Percentiles rank a stretch among this genome's conserved stretches.
Evolutionary conservation across 2,797 vertebrate species (phyloP).

Genomic region (Mergus octosetaceus): DNA sequence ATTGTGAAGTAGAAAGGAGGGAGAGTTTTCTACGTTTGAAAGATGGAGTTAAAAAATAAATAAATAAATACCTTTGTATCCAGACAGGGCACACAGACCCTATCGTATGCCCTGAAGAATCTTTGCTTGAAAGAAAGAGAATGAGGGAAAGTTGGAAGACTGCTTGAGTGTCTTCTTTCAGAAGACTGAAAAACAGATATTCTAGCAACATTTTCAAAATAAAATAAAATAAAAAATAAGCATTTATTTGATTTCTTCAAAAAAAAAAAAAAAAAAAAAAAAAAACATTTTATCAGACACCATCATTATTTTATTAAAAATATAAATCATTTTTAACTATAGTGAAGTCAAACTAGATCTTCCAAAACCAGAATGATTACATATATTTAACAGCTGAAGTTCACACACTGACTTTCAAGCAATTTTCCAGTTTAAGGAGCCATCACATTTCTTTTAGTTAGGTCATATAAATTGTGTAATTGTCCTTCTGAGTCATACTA

Average conservation of each 20-base stretch:
- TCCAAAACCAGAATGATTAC: neutral
- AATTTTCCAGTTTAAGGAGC: slow-evolving; percentile 33
- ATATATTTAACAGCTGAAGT: neutral
- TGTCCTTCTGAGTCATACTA: slow-evolving; percentile 4
- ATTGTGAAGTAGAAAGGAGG: neutral
- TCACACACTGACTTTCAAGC: neutral
- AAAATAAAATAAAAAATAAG: neutral
- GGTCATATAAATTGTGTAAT: neutral
- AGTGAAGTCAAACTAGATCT: neutral
- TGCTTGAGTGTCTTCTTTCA: neutral
- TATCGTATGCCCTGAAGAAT: neutral
- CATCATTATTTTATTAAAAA: neutral
- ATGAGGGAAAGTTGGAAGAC: neutral
- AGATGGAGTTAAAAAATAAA: neutral
- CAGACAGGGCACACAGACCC: neutral
- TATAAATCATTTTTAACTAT: neutral
- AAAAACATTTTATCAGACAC: neutral
- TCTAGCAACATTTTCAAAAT: neutral
- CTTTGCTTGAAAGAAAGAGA: neutral
- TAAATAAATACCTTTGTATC: neutral
- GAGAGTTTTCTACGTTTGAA: neutral
- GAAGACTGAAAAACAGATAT: neutral
- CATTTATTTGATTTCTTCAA: neutral
- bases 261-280: neutral
- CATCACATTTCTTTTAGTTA: neutral